A percentile compares a stretch with the other conserved stretches of the same genome.
These are phyloP conservation scores for Megalops atlanticus DNA, from an alignment of 2,113 vertebrate species.

Conservation along the genomic window DNA sequence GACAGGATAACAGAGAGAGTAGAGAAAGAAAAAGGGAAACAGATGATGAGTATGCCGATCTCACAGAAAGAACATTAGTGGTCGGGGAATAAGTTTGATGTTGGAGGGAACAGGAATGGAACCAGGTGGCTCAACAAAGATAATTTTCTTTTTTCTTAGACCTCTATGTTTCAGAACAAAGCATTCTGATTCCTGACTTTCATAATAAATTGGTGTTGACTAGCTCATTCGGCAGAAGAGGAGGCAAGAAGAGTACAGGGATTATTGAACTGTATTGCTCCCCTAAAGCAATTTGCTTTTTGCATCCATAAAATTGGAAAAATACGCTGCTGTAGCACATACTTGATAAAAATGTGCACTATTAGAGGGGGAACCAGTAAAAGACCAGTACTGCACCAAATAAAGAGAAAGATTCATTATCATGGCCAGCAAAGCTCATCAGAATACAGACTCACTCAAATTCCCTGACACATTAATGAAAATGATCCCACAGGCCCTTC, in stretches of 20 bases:
- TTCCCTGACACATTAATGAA: neutral
- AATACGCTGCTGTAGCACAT: neutral
- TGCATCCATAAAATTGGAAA: neutral
- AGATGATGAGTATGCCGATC: neutral
- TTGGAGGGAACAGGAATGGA: neutral
- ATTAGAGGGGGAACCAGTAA: neutral
- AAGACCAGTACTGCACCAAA: neutral
- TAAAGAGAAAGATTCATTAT: neutral
- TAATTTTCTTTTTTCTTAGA: neutral
- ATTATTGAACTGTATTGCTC: neutral
- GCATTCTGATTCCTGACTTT: neutral
- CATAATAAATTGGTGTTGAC: neutral
- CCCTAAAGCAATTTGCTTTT: neutral
- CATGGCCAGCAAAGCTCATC: neutral
- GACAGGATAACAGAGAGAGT: neutral
- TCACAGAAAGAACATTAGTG: neutral
- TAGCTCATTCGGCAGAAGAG: too few species aligned
- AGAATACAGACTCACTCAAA: neutral
- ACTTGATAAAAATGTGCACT: neutral
- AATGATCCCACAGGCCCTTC: neutral
- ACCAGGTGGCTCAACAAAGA: too few species aligned
- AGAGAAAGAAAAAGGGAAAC: neutral
- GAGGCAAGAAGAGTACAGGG: too few species aligned
- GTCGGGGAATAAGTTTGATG: neutral
- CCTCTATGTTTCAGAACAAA: neutral